Evolutionary conservation across 2,888 invertebrate genomes (phyloP).

Genomic region (Trilocha varians): DNA sequence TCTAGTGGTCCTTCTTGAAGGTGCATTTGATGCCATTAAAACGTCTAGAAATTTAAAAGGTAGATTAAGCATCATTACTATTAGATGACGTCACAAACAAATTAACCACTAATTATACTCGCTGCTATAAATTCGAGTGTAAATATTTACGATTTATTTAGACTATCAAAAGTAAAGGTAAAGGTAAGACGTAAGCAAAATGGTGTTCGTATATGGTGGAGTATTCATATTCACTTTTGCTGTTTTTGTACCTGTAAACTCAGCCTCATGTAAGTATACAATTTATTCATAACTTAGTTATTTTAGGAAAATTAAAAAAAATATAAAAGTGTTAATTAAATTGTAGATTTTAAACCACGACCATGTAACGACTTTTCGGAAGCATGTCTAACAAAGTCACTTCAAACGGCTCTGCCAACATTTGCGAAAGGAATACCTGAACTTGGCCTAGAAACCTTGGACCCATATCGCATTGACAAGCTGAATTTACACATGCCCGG

Average conservation of each 20-base stretch:
- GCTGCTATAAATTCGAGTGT: not conserved
- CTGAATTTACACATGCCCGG: slow-evolving; percentile 32
- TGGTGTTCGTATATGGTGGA: not conserved
- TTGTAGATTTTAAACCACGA: slow-evolving; percentile 7
- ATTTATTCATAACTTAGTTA: not conserved
- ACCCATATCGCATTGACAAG: slow-evolving; percentile 34
- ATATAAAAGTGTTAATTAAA: not conserved
- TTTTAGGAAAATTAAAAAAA: not conserved
- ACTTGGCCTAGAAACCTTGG: slow-evolving; percentile 28
- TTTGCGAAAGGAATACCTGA: slow-evolving; percentile 33
- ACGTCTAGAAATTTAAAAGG: not conserved
- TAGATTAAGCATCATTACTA: not conserved
- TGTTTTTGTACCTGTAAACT: not conserved
- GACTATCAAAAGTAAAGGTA: not conserved
- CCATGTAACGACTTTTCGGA: slow-evolving; percentile 28
- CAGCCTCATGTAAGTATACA: not conserved
- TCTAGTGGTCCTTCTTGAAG: no score
- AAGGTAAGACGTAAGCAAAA: not conserved
- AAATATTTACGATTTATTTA: not conserved
- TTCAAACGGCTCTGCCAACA: slow-evolving; percentile 28
- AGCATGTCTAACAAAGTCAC: slow-evolving; percentile 27
- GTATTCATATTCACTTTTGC: not conserved
- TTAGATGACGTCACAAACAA: not conserved
- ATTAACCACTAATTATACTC: not conserved
- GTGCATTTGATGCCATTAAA: no score